Evolutionary conservation across 64 coral and sea anemone species (phyloP), one percentile per base, ranked within the genome.

Genomic region (Platygyra sinensis): DNA sequence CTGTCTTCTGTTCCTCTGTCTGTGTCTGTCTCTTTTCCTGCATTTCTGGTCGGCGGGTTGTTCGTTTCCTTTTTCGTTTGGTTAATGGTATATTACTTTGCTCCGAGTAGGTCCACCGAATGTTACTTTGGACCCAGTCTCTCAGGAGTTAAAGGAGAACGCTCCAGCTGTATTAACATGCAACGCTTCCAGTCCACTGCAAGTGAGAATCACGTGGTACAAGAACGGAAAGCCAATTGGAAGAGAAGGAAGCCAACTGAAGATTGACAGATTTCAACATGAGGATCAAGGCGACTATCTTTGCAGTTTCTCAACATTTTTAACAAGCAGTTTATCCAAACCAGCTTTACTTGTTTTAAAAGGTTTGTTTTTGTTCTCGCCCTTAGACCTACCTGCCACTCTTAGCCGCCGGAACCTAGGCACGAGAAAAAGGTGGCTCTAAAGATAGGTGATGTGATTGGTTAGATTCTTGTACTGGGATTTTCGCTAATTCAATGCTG

Each of bases 221-320:
- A 85, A 76, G 57, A 75, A 30, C 52, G 60, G 55, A 60, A 60
- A 49, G 29, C 10, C 31, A 19, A 12, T 76, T 27, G 55, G 69
- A 64, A 5, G 32, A 61, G 62, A 6, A 74, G 38, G 69, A 63
- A 61, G 69, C 79, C 89, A 74, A 60, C 62, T 90, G 16, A 39
- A 75, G 33, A 72, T 72, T 83, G 49, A 28, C 65, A 83, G 19
- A 12, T 81, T 90, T 69, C 2, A 90, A 10, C 33, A 73, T 69
- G 22, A 71, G 14, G 57, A 90, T 60, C 88, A 90, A 72, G 88
- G 88, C 54, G 77, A 82, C 50, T 90, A 90, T 73, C 74, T 39
- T 32, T 90, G 88, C 79, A 72, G 79, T 22, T 79, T 80, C 67
- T 80, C 50, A 16, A 90, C 77, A 38, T 72, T 33, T 52, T 71